Base-by-base conservation (phyloP, 2,113 vertebrate genomes). In the Chaenocephalus aceratus region DNA sequence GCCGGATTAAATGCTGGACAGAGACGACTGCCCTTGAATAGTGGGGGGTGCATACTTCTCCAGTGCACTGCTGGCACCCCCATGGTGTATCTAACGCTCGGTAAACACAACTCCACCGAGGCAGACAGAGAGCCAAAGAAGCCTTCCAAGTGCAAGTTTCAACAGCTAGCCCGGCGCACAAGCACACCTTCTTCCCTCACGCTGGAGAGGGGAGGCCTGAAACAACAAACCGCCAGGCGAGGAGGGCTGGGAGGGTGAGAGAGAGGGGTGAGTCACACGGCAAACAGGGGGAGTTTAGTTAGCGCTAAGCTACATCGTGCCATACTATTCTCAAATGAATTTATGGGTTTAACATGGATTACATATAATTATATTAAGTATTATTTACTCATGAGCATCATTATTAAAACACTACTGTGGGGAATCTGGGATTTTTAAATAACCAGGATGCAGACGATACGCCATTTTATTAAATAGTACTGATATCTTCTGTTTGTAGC, bases 81-180 rank as follows among this genome's bases (percentile, higher is more conserved):
- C 84, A 88, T 83, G 11, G 8, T 61, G 53, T 85, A 84, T 59
- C 83, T 86, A 82, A 84, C 82, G 18, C 89, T 87, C 86, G 18
- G 21, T 89, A 89, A 89, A 93, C 91, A 90, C 79, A 75, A 79
- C 77, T 86, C 70, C 79, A 79, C 59, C 62, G 78, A 82, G 84
- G 80, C 74, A 75, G 84, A 58, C 65, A 44, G 69, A 15, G 61
- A 74, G 84, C 84, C 44, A 52, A 41, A 80, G 86, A 83, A 49
- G 75, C 82, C 83, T 89, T 90, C 85, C 90, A 87, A 91, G 79
- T 78, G 84, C 92, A 92, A 89, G 92, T 92, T 92, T 87, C 85
- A 80, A 91, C 92, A 92, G 87, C 85, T 65, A 79, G 68, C 58
- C 49, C 1, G 13, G 66, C 11, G 77, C 87, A 92, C 90, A 92